Base-by-base conservation (phyloP, 2,888 invertebrate species). In the Salpingus planirostris region DNA sequence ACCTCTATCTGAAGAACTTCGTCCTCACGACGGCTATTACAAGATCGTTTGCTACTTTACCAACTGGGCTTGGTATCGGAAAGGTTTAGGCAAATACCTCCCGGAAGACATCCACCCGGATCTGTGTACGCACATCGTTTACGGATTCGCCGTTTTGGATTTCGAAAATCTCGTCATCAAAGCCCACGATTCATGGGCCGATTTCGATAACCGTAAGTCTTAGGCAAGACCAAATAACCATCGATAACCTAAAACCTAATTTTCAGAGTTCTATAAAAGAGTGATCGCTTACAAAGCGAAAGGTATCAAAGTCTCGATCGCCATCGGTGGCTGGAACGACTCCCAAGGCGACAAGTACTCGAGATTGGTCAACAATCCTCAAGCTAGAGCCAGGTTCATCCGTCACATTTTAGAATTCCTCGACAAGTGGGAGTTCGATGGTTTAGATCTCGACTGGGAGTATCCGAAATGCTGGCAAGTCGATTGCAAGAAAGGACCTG, bases 311-410 rank as follows among this genome's bases (percentile, higher is more conserved):
- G 87, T 91, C 0, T 77, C 85, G 0, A 65, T 95, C 7, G 92
- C 88, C 2, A 69, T 95, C 13, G 95, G 93, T n/a, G 93, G 93
- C 2, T 93, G 93, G 92, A 92, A 90, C 56, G 90, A 93, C 61
- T 92, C 90, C 0, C 80, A 78, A 18, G 89, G 88, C 0, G 88
- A 89, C 57, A 91, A 91, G 56, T 91, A 91, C 62, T 89, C 89
- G 13, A 74, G 81, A 36, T 61, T 91, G 12, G 90, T 89, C 1
- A 83, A 88, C 50, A 80, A 73, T 55, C 78, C 85, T 0, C 59
- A 72, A 1, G 78, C 86, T 0, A 72, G 90, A 29, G 69, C 70
- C 0, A 74, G 76, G 42, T 92, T 91, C 53, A 75, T 89, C 5
- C 69, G 71, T 3, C 81, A 90, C 47, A 79, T 78, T 0, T 52